A percentile compares a stretch with the other conserved stretches of the same genome.
These are phyloP conservation scores for Cabera pusaria DNA, from an alignment of 2,888 invertebrate genomes.

Conservation along the genomic window DNA sequence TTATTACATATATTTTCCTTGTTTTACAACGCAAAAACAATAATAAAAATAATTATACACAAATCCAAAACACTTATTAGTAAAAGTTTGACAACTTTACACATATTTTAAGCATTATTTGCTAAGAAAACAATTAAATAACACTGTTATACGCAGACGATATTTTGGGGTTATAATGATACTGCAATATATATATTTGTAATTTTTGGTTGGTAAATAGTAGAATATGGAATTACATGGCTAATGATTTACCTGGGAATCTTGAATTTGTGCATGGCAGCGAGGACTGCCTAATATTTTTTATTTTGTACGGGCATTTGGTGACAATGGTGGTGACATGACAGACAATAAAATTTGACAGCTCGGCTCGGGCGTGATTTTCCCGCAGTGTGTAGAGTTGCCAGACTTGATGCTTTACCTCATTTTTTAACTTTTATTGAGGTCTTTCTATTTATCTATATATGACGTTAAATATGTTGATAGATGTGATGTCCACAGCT, in stretches of 20 bases:
- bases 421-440: too few relatives aligned
- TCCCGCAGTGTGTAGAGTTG: slow-evolving; percentile 8
- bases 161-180: slow-evolving; percentile 66
- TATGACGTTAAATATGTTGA: too few relatives aligned
- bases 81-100: slow-evolving; percentile 1
- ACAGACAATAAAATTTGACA: slow-evolving; percentile 47
- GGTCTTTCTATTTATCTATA: too few relatives aligned
- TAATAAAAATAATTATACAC: slow-evolving; percentile 1
- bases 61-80: neutral
- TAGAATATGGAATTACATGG: too few relatives aligned
- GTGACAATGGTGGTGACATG: slow-evolving; percentile 77
- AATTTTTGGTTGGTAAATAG: too few relatives aligned
- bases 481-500: too few relatives aligned
- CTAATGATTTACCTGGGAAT: slow-evolving; percentile 60
- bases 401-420: neutral
- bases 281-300: slow-evolving; percentile 64
- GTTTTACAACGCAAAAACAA: too few relatives aligned
- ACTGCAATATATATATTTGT: slow-evolving; percentile 39
- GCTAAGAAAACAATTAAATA: slow-evolving; percentile 32
- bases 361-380: slow-evolving; percentile 17
- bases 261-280: slow-evolving; percentile 82
- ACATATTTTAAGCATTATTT: slow-evolving; percentile 1
- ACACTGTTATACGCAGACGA: slow-evolving; percentile 24
- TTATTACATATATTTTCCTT: too few relatives aligned
- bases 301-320: slow-evolving; percentile 73